phyloP scores from a whole-genome alignment of 2,888 invertebrate species.

The Sycophila texana region DNA sequence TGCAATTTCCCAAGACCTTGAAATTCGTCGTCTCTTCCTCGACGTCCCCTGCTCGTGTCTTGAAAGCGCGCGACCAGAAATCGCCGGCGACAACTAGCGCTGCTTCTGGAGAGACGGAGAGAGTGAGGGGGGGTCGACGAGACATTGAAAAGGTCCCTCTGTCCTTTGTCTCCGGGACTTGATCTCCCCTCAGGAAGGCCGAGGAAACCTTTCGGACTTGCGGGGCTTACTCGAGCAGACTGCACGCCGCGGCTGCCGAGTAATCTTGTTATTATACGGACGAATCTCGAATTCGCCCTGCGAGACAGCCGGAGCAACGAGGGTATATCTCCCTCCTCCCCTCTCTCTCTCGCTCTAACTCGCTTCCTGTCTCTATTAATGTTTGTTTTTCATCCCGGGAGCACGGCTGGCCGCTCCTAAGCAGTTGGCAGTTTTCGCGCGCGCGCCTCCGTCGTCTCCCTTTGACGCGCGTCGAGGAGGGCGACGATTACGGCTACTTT shows the following conservation, averaged over 20 bases:
- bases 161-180: slow-evolving; percentile 40
- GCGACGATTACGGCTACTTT: slow-evolving; percentile 53
- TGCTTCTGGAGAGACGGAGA: not conserved
- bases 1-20: slow-evolving; percentile 48
- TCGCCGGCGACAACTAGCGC: slow-evolving; percentile 23
- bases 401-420: not conserved
- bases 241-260: slow-evolving; percentile 18
- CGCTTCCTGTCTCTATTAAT: slow-evolving; percentile 48
- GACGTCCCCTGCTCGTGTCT: not conserved
- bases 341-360: not conserved
- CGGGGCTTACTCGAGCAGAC: slow-evolving; percentile 34
- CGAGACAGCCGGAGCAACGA: slow-evolving; percentile 1
- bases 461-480: slow-evolving; percentile 10
- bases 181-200: slow-evolving; percentile 10
- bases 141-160: slow-evolving; percentile 22
- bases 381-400: slow-evolving; percentile 54
- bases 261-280: slow-evolving; percentile 56
- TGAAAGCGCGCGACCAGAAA: slow-evolving; percentile 33
- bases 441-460: not conserved
- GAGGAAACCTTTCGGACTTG: slow-evolving; percentile 38
- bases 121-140: not conserved
- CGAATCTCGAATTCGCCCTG: slow-evolving; percentile 47
- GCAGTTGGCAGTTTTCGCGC: not conserved
- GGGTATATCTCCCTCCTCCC: not conserved
- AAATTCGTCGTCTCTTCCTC: slow-evolving; percentile 24